Evolutionary conservation across 1,140 invertebrate species (phyloP).

Genomic region (Trichomalopsis sarcophagae): DNA sequence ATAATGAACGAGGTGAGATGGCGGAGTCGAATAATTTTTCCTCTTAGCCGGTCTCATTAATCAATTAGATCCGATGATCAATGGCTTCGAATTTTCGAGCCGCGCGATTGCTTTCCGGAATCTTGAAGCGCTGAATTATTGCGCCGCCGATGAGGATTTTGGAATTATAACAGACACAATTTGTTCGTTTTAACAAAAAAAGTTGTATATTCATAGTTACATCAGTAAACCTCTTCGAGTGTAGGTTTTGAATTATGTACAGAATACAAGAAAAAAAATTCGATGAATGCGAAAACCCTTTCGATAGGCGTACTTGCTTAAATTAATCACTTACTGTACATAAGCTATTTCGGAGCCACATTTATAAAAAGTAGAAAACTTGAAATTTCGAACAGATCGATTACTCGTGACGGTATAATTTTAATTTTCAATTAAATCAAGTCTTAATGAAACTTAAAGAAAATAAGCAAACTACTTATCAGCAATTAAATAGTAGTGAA

Average conservation of each 20-base stretch:
- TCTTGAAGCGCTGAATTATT: too few species aligned
- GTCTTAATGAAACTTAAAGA: constrained; percentile 2
- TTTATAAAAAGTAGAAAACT: constrained; percentile 48
- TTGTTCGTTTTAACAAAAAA: constrained; percentile 31
- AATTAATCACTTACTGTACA: background rate
- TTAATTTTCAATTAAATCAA: background rate
- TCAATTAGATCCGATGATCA: background rate
- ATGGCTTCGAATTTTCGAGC: too few species aligned
- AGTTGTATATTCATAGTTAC: constrained; percentile 32
- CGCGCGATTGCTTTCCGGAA: too few species aligned
- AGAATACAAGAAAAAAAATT: constrained; percentile 31
- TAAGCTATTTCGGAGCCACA: constrained; percentile 11
- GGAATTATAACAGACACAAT: background rate
- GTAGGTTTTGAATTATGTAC: constrained; percentile 38
- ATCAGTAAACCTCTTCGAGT: constrained; percentile 24
- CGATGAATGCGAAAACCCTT: constrained; percentile 15
- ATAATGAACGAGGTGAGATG: background rate
- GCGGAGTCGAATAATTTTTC: background rate
- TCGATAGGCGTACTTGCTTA: background rate
- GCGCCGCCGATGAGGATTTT: background rate
- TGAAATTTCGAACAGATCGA: constrained; percentile 35
- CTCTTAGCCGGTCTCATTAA: background rate
- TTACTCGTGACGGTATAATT: background rate
- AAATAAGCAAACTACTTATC: constrained; percentile 8
- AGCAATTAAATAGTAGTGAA: constrained; percentile 14